phyloP scores from a whole-genome alignment of 1,140 invertebrate genomes.

The Leptinotarsa undecemlineata region DNA sequence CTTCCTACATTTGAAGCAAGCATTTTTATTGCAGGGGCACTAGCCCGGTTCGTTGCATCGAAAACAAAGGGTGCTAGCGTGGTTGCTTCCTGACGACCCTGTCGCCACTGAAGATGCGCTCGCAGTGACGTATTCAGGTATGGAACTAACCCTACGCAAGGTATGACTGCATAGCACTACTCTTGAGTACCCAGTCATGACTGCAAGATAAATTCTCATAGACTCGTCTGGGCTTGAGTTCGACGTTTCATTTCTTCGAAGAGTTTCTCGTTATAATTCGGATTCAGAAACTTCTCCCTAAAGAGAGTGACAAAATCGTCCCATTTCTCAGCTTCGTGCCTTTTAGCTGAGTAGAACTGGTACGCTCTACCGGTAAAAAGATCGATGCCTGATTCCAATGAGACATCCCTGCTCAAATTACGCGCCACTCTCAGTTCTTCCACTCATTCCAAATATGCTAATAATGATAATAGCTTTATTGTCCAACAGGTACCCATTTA shows the following conservation, averaged over 20 bases:
- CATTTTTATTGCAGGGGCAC: neutral
- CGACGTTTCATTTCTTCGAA: conserved; percentile 43
- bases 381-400: conserved; percentile 39
- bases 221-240: conserved; percentile 47
- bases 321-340: conserved; percentile 36
- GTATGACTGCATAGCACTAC: conserved; percentile 27
- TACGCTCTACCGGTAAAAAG: conserved; percentile 46
- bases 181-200: conserved; percentile 42
- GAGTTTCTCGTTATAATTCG: conserved; percentile 46
- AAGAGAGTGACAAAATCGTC: conserved; percentile 35
- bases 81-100: neutral
- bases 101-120: neutral
- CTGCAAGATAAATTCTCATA: conserved; percentile 23
- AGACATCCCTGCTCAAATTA: conserved; percentile 33
- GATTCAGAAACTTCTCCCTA: conserved; percentile 39
- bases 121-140: neutral
- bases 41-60: conserved; percentile 16
- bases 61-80: no score
- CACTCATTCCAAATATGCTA: conserved; percentile 45
- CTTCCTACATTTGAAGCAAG: conserved; percentile 27
- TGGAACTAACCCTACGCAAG: conserved; percentile 16
- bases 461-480: no score
- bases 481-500: no score
- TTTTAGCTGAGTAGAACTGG: conserved; percentile 39
- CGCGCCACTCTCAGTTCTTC: conserved; percentile 35